These are phyloP conservation scores for Catharus minimus DNA, from an alignment of 2,113 vertebrate genomes.

Conservation along the genomic window DNA sequence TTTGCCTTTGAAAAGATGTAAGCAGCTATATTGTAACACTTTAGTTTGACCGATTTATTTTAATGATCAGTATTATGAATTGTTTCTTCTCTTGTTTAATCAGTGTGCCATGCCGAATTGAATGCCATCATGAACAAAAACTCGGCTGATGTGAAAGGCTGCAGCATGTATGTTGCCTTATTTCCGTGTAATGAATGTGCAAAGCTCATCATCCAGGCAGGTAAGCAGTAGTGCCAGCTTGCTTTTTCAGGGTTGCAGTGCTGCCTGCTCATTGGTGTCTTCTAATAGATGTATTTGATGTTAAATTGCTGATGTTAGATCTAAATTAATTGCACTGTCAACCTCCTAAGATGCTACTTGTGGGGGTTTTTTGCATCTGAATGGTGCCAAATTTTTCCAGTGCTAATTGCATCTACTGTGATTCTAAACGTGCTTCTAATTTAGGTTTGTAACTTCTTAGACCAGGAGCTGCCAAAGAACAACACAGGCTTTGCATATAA, in stretches of 20 bases:
- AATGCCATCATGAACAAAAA: constrained; percentile 99
- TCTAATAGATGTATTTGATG: constrained; percentile 51
- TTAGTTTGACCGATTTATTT: constrained; percentile 36
- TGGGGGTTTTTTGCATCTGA: constrained; percentile 48
- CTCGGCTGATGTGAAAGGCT: constrained; percentile 92
- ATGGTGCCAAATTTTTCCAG: constrained; percentile 71
- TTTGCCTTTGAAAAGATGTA: constrained; percentile 55
- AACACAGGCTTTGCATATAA: constrained; percentile 72
- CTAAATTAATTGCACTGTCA: constrained; percentile 77
- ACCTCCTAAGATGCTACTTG: constrained; percentile 61
- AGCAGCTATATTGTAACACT: constrained; percentile 33
- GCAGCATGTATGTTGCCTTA: constrained; percentile 92
- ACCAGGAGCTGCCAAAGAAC: constrained; percentile 74
- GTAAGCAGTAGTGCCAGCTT: constrained; percentile 71
- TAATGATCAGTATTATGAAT: constrained; percentile 25
- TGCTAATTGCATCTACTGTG: constrained; percentile 79
- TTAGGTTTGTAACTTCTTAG: constrained; percentile 78
- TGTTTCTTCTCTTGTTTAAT: neutral
- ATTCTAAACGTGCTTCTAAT: constrained; percentile 78
- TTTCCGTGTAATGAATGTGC: constrained; percentile 98
- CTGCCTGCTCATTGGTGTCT: constrained; percentile 27
- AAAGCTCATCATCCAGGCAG: constrained; percentile 98
- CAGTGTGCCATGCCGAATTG: constrained; percentile 95
- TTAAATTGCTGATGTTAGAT: constrained; percentile 64
- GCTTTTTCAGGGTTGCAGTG: constrained; percentile 32